Evolutionary conservation across 2,797 vertebrate species (phyloP), one percentile per base, ranked within the genome.

Genomic region (Echeneis naucrates): DNA sequence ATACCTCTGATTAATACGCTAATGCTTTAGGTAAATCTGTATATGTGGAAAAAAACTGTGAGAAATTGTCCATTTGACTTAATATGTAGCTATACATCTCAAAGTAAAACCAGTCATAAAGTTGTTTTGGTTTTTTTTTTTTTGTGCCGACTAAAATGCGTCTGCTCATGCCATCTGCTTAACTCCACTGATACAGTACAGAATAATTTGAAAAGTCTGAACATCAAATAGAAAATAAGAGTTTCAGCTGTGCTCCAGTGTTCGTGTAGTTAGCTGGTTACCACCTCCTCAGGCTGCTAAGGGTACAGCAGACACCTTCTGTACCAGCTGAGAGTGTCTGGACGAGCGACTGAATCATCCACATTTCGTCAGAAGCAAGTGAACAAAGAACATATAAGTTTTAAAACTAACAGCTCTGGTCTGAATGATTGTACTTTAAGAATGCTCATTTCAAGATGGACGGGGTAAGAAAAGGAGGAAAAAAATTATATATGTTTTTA

Each of bases 261-360:
- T 68, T 58, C 63, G 71, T 38, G 52, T 79, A 7, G 56, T 71
- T 70, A 81, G 61, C 72, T 69, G 77, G 75, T 60, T 78, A 35
- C 73, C 84, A 85, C 86, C 78, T 86, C 81, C 77, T 83, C 69
- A 83, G 68, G 53, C 68, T 75, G 75, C 74, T 71, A 27, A 73
- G 30, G 68, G 75, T 75, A 70, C 66, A 80, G 79, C 83, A 72
- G 61, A 83, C 71, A 86, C 85, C 75, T 87, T 72, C 82, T 77
- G 77, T 78, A 82, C 80, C 17, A 24, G 67, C 64, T 61, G 68
- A 72, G 45, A n/a, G 71, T 63, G 69, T 80, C 77, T 81, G 54
- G 57, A 78, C 56, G n/a, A 1, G 26, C 55, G 58, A 72, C 66
- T 80, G 69, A 87, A 80, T 86, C 87, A 81, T 82, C 79, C 66